Percentiles rank a stretch among this genome's conserved stretches.
These are phyloP conservation scores for Lepisosteus oculatus DNA, from an alignment of 2,113 vertebrate species.

Conservation along the genomic window DNA sequence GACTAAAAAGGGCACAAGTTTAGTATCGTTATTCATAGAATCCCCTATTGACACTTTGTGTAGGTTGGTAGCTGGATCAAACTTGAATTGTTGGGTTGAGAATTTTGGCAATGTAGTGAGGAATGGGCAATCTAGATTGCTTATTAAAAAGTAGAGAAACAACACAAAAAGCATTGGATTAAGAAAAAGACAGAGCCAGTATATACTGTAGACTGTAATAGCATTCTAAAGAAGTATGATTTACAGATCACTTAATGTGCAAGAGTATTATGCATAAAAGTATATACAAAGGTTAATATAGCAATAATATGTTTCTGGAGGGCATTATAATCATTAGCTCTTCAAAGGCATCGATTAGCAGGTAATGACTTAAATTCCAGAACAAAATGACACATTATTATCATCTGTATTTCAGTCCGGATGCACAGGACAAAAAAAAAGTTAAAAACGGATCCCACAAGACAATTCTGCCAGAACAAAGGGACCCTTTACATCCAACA, in stretches of 20 bases:
- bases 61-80: background rate
- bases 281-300: conserved; percentile 85
- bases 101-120: conserved; percentile 43
- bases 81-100: conserved; percentile 4
- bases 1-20: too few species aligned
- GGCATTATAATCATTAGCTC: conserved; percentile 82
- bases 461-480: too few species aligned
- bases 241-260: conserved; percentile 79
- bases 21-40: too few species aligned
- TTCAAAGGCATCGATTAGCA: conserved; percentile 81
- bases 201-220: conserved; percentile 72
- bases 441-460: too few species aligned
- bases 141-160: conserved; percentile 35
- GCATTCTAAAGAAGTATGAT: conserved; percentile 74
- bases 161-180: conserved; percentile 70
- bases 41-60: too few species aligned
- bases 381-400: conserved; percentile 81
- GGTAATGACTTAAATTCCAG: conserved; percentile 79
- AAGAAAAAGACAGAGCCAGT: conserved; percentile 73
- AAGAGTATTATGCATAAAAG: conserved; percentile 78
- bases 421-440: conserved; percentile 66
- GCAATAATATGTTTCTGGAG: conserved; percentile 83
- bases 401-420: conserved; percentile 76
- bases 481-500: too few species aligned
- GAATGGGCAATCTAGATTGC: conserved; percentile 50